phyloP scores from a whole-genome alignment of 2,113 vertebrate genomes.

The Psittacus erithacus region DNA sequence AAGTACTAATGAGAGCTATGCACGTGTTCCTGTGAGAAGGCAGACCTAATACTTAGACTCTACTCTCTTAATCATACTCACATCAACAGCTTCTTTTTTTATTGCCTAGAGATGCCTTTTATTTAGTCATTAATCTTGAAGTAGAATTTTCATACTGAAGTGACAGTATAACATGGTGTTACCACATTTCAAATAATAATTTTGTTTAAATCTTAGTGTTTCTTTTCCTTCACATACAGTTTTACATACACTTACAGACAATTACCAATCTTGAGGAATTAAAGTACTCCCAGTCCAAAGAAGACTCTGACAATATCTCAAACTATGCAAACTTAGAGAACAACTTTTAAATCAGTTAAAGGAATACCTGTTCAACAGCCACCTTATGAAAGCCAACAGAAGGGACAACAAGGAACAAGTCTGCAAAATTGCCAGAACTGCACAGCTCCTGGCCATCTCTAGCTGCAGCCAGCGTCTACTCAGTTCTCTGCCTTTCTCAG shows the following conservation, averaged over 20 bases:
- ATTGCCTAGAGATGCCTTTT: background rate
- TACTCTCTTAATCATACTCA: background rate
- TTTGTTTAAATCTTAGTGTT: background rate
- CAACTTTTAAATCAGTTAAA: slow-evolving; percentile 51
- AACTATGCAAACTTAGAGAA: slow-evolving; percentile 36
- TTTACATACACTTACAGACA: background rate
- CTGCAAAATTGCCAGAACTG: background rate
- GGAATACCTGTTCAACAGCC: slow-evolving; percentile 50
- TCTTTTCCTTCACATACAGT: slow-evolving; percentile 42
- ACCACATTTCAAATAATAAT: slow-evolving; percentile 27
- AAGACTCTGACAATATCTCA: slow-evolving; percentile 47
- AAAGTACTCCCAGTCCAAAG: slow-evolving; percentile 35
- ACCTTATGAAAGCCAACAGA: background rate
- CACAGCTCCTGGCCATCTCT: background rate
- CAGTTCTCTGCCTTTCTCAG: background rate
- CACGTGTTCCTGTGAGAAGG: background rate
- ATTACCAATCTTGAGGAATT: slow-evolving; percentile 40
- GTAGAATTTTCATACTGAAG: background rate
- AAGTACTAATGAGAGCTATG: background rate
- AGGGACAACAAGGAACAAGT: background rate
- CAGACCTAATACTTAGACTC: background rate
- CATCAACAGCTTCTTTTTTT: background rate
- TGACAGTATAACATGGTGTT: background rate
- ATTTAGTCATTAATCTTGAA: slow-evolving; percentile 4
- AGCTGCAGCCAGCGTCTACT: background rate